phyloP scores from a whole-genome alignment of 2,888 invertebrate species.

The Hermaeophaga mercurialis region DNA sequence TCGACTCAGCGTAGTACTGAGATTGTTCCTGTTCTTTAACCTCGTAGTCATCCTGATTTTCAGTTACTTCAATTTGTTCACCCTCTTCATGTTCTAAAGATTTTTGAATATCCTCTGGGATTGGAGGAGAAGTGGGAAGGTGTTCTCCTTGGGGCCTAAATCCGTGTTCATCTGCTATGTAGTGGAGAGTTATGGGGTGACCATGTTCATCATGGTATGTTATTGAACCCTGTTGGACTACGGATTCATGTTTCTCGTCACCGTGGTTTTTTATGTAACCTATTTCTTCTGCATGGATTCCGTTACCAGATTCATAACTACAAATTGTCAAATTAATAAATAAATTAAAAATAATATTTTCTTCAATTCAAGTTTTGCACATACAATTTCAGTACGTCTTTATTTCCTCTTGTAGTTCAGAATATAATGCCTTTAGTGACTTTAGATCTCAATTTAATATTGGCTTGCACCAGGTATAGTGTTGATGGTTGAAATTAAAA shows the following conservation, averaged over 20 bases:
- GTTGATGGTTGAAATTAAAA: no score
- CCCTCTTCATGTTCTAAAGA: conserved; percentile 57
- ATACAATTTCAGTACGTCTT: no score
- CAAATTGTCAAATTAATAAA: no score
- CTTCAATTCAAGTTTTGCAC: no score
- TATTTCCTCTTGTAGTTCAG: no score
- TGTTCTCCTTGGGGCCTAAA: conserved; percentile 68
- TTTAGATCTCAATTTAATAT: no score
- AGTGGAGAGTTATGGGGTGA: conserved; percentile 65
- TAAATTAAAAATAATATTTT: background rate
- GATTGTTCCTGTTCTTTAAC: conserved; percentile 7
- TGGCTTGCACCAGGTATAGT: no score
- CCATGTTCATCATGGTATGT: conserved; percentile 78
- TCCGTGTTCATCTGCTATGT: conserved; percentile 77
- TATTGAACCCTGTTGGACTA: conserved; percentile 72
- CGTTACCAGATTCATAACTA: conserved; percentile 77
- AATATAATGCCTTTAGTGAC: no score
- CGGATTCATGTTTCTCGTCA: conserved; percentile 66
- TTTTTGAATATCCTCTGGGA: conserved; percentile 73
- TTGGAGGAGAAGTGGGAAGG: conserved; percentile 81
- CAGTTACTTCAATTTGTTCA: background rate
- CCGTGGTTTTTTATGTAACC: conserved; percentile 75
- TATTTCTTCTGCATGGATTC: conserved; percentile 71
- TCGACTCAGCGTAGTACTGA: conserved; percentile 12
- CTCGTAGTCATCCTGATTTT: background rate